Conservation (phyloP, 2,113 vertebrate species). For the Hyaena hyaena region DNA sequence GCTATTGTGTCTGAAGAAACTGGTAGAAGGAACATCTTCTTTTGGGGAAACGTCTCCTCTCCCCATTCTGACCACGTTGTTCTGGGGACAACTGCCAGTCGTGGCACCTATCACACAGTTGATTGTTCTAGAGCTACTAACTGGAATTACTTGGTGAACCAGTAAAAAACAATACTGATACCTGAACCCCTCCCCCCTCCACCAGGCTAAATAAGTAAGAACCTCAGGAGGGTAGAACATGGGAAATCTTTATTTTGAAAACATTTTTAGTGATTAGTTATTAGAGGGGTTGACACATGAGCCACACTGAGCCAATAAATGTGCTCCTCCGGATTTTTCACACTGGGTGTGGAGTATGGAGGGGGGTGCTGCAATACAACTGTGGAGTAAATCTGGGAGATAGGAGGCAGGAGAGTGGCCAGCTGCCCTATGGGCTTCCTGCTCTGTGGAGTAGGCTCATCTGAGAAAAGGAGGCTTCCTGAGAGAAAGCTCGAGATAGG, state of each 20-base stretch:
- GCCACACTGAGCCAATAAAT: background rate
- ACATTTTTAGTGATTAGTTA: background rate
- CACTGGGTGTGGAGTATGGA: background rate
- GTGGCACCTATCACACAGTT: background rate
- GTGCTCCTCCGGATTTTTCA: background rate
- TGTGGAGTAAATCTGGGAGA: background rate
- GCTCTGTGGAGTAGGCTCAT: background rate
- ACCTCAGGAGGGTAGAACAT: background rate
- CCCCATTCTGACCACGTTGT: background rate
- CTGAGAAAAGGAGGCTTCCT: background rate
- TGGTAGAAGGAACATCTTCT: background rate
- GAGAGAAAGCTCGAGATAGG: background rate
- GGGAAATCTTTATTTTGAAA: background rate
- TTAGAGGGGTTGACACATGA: background rate
- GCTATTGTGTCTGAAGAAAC: background rate
- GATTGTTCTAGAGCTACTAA: background rate
- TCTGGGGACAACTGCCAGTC: background rate
- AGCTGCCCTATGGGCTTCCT: background rate
- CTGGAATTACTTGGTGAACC: background rate
- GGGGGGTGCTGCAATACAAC: fast-evolving
- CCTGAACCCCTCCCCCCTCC: background rate
- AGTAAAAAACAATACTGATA: background rate
- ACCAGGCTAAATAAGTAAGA: background rate
- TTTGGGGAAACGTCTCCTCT: background rate
- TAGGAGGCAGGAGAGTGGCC: background rate